Base-by-base conservation (phyloP, 2,888 invertebrate species). In the Troides oblongomaculatus region DNA sequence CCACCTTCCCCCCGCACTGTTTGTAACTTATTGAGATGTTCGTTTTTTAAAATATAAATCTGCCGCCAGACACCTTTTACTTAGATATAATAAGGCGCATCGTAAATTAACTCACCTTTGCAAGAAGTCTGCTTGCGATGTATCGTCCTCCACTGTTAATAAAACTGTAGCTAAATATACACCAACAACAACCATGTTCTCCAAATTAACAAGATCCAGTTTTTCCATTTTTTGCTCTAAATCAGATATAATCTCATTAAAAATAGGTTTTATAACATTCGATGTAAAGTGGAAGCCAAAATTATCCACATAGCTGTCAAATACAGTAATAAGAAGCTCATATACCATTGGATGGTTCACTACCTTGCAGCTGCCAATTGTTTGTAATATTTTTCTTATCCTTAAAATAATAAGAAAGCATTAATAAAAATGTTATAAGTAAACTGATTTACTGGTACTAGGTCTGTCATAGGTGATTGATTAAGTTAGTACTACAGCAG, bases 231-330 rank as follows among this genome's bases (percentile, higher is more conserved):
- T 93, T 74, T 93, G 93, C 80, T 95, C 95, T 71, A 96, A 83
- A 73, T 92, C 93, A 64, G 89, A 84, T 69, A 96, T 92, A 58
- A 94, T 93, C 23, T 93, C 88, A 66, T 88, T 85, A 76, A 96
- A 94, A 64, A 94, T 83, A 21, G 94, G 93, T 76, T 93, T 93
- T 64, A 96, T 82, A 81, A 94, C 91, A 30, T 86, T 84, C 67
- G 83, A 84, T 0, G 95, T 94, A 81, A 96, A 95, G 58, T 93
- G 91, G 72, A 89, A 88, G 10, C 96, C 96, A 81, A 96, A 96
- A 68, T 95, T 94, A 30, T 94, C 90, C 75, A 95, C 94, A 64
- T 91, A 91, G 78, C 81, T 83, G 73, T 79, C 85, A 64, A 92
- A 86, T 72, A 91, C 73, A 10, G 84, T 83, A 77, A 89, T 87